Percentiles rank a stretch among this genome's conserved stretches.
Evolutionary conservation across 2,888 invertebrate species (phyloP).

Genomic region (Spisula solida): DNA sequence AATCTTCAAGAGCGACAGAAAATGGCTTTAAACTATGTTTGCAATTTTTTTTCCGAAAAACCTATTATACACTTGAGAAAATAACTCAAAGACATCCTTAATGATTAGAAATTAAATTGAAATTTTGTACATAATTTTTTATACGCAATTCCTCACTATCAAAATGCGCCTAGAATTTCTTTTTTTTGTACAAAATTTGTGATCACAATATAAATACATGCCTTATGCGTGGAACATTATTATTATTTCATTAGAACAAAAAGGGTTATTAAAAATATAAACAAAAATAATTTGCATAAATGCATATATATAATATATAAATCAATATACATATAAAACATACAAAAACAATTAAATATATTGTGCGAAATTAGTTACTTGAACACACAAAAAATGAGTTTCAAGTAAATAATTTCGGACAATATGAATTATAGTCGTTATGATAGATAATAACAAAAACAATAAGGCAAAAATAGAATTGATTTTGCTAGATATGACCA

Average conservation of each 20-base stretch:
- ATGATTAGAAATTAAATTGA: too few species aligned
- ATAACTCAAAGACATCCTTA: too few species aligned
- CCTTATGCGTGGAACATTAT: neutral
- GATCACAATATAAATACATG: neutral
- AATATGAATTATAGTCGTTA: neutral
- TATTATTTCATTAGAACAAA: neutral
- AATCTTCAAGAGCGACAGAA: too few species aligned
- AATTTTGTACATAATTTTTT: neutral
- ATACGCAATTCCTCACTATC: neutral
- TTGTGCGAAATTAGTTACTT: neutral
- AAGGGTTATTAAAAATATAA: constrained; percentile 1
- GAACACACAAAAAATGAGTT: too few species aligned
- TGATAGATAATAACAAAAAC: constrained; percentile 13
- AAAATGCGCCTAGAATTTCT: neutral
- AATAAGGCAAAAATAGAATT: constrained; percentile 17
- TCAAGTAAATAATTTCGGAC: too few species aligned
- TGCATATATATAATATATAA: constrained; percentile 4
- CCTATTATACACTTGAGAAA: too few species aligned
- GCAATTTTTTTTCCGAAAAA: too few species aligned
- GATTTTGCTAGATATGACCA: constrained; percentile 58
- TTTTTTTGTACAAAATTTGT: neutral
- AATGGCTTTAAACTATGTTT: too few species aligned
- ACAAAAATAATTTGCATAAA: constrained; percentile 29
- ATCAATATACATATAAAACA: neutral
- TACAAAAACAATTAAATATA: neutral